phyloP scores from a whole-genome alignment of 2,888 invertebrate genomes.

The Allolobophora icterica region DNA sequence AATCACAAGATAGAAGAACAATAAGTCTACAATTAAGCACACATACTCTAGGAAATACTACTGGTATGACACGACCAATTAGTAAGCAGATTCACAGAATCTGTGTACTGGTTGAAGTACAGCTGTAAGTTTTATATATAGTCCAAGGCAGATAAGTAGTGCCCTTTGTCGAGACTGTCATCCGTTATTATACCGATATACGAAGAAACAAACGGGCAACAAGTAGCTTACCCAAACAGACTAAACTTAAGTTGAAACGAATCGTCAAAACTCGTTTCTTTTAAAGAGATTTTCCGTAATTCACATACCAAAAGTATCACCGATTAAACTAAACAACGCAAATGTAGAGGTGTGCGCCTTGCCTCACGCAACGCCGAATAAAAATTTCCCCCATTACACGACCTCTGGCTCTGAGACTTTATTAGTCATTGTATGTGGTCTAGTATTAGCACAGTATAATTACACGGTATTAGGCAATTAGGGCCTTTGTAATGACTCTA shows the following conservation, averaged over 20 bases:
- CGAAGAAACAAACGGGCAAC: not conserved
- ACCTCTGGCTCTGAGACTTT: not conserved
- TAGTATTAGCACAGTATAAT: too few species aligned
- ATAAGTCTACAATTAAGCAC: not conserved
- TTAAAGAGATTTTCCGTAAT: not conserved
- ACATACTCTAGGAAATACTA: not conserved
- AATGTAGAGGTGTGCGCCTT: not conserved
- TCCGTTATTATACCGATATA: not conserved
- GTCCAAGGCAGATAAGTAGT: too few species aligned
- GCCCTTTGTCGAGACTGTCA: not conserved
- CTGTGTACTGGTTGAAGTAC: too few species aligned
- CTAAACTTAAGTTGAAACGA: not conserved
- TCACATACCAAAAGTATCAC: not conserved
- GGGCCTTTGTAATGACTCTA: not conserved
- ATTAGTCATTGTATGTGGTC: not conserved
- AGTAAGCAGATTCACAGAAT: not conserved
- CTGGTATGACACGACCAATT: not conserved
- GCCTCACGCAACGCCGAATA: not conserved
- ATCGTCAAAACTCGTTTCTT: not conserved
- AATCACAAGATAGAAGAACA: not conserved
- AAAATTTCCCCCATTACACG: not conserved
- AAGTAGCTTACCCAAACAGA: not conserved
- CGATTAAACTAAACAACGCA: not conserved
- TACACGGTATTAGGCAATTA: too few species aligned
- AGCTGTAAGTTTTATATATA: too few species aligned